Base-by-base conservation (phyloP, 2,113 vertebrate genomes). In the Peromyscus polionotus region DNA sequence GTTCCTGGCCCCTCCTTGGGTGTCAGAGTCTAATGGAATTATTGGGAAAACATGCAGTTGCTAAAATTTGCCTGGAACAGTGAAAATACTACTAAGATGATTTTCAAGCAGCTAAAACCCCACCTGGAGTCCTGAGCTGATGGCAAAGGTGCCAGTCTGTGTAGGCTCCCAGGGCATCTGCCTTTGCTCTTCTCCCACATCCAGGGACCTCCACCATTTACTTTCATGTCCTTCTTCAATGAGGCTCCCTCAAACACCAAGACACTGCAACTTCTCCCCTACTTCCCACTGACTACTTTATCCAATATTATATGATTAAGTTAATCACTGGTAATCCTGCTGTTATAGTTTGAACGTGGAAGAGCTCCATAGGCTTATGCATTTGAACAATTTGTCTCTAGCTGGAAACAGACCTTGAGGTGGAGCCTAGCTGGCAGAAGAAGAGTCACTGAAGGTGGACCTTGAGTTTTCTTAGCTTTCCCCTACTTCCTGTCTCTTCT, bases 111-210 rank as follows among this genome's bases (percentile, higher is more conserved):
- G 31, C 36, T 28, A 61, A 63, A 85, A 86, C 16, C 13, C 24
- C 45, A 14, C 13, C 17, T 79, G 16, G 48, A 26, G 2, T n/a
- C 17, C 24, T 33, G 39, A 61, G 33, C 20, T 67, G 63, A 33
- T 39, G 7, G 7, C 8, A 33, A n/a, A 70, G 45, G 48, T 36
- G 4, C 28, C 4, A 36, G 13, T 20, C 5, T 14, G 0, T 0
- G 8, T 3, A n/a, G 3, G 4, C 17, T 79, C 28, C n/a, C 12
- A 24, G 8, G 28, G 72, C 28, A 22, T 61, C 33, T 24, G 31
- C 31, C 8, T 14, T 54, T 45, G 24, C n/a, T 80, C 1, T 26
- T 87, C 57, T 68, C 13, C 42, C n/a, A 54, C 0, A 57, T 20
- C 28, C 48, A 17, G 17, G 45, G 20, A 33, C 14, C n/a, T 91